Base-by-base conservation (phyloP, 53 echinoderm and acorn worm species). In the Zoroaster sp. region DNA sequence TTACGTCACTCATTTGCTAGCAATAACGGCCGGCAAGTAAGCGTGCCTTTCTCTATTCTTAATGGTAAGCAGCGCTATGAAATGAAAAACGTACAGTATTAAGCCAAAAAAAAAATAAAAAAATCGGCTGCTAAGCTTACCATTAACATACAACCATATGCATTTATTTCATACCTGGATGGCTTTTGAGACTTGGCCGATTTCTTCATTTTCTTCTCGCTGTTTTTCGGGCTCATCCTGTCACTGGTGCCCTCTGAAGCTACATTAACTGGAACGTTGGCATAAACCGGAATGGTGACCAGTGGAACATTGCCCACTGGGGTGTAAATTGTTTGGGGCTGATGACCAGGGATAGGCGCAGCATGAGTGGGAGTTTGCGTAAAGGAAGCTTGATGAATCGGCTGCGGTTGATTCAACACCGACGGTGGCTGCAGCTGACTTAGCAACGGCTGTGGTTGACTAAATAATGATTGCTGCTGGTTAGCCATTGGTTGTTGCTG, bases 211-310 rank as follows among this genome's bases (percentile, higher is more conserved):
- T 25, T 41, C 81, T 40, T 67, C 17, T 40, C 46, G 0, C 47
- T 46, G 8, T 8, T 44, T 4, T 2, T 47, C 49, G 5, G 30
- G 30, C 31, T 47, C n/a, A 21, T 45, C 47, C 47, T 67, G 28
- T 81, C 81, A 43, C 81, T 67, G 67, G 81, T 44, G 23, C 32
- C 42, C 43, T 42, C 66, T n/a, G 40, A 66, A 9, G 44, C 18
- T 4, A 41, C 39, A 31, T 13, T 67, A 31, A 40, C 66, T 42
- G 81, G 81, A 30, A 81, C 43, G 12, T 66, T 42, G 28, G 81
- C 37, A 43, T 66, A 67, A 67, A 81, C 81, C 2, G 81, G 81
- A 42, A 67, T 31, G 44, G 67, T 41, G 31, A 81, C 67, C 81
- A 81, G 55, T 17, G 81, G 55, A 17, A 81, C 66, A 43, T 66